phyloP scores from a whole-genome alignment of 1,140 invertebrate species.

The Rhysida immarginata region DNA sequence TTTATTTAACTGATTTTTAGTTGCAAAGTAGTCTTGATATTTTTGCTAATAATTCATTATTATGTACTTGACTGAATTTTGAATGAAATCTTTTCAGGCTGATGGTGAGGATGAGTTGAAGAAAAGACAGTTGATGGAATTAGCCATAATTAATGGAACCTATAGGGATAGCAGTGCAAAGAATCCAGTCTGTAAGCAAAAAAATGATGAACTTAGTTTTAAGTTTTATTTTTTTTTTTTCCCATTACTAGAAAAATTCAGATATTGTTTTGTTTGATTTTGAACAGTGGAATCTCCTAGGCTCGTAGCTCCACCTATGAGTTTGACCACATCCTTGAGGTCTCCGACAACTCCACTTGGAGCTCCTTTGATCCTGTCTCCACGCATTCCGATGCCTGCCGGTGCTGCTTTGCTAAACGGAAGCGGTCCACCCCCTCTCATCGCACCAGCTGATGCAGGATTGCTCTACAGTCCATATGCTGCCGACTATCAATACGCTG shows the following conservation, averaged over 20 bases:
- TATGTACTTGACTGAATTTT: no score
- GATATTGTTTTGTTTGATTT: background rate
- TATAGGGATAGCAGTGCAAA: conserved; percentile 90
- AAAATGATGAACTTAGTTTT: no score
- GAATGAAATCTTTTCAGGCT: conserved; percentile 63
- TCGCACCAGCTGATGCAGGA: conserved; percentile 45
- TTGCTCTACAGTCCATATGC: conserved; percentile 64
- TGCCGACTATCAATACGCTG: conserved; percentile 72
- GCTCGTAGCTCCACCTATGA: conserved; percentile 44
- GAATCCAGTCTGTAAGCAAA: conserved; percentile 16
- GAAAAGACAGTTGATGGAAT: conserved; percentile 97
- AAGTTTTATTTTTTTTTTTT: no score
- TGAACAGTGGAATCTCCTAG: conserved; percentile 55
- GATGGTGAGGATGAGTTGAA: conserved; percentile 99
- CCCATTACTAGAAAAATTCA: background rate
- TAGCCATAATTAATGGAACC: conserved; percentile 99
- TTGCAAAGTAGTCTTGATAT: no score
- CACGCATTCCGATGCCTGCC: conserved; percentile 63
- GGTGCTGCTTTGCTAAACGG: conserved; percentile 45
- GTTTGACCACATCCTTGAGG: conserved; percentile 45
- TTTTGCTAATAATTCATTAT: no score
- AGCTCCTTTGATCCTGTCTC: conserved; percentile 72
- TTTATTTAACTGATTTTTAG: no score
- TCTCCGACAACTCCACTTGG: conserved; percentile 42
- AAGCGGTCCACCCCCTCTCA: conserved; percentile 50